These are phyloP conservation scores for Phortica magna DNA, from an alignment of 2,888 invertebrate species.

Conservation along the genomic window DNA sequence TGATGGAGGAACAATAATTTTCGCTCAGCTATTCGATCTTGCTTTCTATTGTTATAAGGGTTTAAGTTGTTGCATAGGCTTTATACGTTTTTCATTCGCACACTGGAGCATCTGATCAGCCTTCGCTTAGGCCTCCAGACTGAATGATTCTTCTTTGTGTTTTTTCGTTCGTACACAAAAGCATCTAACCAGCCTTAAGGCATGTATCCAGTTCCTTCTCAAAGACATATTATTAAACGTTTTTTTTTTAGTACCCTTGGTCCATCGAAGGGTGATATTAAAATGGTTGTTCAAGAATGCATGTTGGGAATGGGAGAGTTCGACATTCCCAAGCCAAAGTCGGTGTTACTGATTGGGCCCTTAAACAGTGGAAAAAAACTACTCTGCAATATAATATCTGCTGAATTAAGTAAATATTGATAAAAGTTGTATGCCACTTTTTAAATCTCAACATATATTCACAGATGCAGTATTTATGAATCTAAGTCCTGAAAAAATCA, in stretches of 20 bases:
- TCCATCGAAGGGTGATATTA: constrained; percentile 80
- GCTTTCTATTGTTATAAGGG: too few species aligned
- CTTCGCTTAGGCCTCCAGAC: too few species aligned
- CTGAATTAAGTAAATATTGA: constrained; percentile 79
- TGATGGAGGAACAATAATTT: too few species aligned
- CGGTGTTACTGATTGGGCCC: constrained; percentile 84
- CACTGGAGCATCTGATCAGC: too few species aligned
- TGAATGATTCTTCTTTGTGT: too few species aligned
- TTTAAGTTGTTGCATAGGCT: too few species aligned
- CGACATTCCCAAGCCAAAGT: constrained; percentile 78
- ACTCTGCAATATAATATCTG: constrained; percentile 84
- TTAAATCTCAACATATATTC: not conserved
- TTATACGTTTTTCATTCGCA: too few species aligned
- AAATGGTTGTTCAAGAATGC: constrained; percentile 80
- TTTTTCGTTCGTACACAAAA: too few species aligned
- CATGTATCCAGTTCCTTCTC: too few species aligned
- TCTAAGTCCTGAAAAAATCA: constrained; percentile 82
- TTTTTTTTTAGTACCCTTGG: constrained; percentile 61
- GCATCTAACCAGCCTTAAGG: too few species aligned
- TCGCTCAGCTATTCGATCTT: too few species aligned
- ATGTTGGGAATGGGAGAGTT: constrained; percentile 75
- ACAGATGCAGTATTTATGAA: constrained; percentile 82
- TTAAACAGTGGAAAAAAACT: constrained; percentile 83
- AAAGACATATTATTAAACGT: constrained; percentile 5
- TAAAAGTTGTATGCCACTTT: not conserved